Percentiles rank a stretch among this genome's conserved stretches.
Evolutionary conservation across 2,797 vertebrate genomes (phyloP).

Genomic region (Loris lydekkerianus): DNA sequence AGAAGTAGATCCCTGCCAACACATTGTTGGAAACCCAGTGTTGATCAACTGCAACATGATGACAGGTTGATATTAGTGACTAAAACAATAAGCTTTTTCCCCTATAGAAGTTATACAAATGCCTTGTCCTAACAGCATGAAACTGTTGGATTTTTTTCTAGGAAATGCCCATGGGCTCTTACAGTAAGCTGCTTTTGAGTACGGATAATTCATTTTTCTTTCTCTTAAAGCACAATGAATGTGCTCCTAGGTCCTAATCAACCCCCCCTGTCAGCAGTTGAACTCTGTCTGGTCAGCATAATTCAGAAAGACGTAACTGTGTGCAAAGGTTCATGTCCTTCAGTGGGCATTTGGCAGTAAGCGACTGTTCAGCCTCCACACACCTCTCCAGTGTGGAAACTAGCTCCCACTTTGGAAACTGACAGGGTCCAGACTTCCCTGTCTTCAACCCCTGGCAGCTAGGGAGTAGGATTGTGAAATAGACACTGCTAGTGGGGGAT

Average conservation of each 20-base stretch:
- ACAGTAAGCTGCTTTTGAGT: slow-evolving; percentile 86
- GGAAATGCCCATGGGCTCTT: slow-evolving; percentile 85
- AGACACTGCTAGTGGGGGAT: not conserved
- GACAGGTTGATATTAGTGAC: slow-evolving; percentile 82
- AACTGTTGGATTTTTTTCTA: slow-evolving; percentile 86
- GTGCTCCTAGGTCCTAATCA: slow-evolving; percentile 82
- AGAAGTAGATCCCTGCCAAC: slow-evolving; percentile 80
- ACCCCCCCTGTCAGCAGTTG: slow-evolving; percentile 15
- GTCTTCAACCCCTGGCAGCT: not conserved
- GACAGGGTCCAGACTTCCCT: not conserved
- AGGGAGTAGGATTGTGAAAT: not conserved
- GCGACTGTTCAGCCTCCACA: not conserved
- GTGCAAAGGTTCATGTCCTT: not conserved
- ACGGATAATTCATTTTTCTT: slow-evolving; percentile 84
- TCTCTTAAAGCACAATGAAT: slow-evolving; percentile 82
- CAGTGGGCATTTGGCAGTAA: not conserved
- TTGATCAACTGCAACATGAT: slow-evolving; percentile 87
- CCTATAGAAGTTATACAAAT: slow-evolving; percentile 86
- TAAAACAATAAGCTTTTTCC: slow-evolving; percentile 86
- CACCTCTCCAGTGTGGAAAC: not conserved
- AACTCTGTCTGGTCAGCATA: not conserved
- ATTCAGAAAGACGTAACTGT: not conserved
- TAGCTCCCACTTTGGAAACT: not conserved
- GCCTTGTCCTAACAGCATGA: slow-evolving; percentile 87
- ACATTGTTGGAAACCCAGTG: slow-evolving; percentile 70